phyloP scores from a whole-genome alignment of 2,888 invertebrate genomes.

The Eustalomyia histrio region DNA sequence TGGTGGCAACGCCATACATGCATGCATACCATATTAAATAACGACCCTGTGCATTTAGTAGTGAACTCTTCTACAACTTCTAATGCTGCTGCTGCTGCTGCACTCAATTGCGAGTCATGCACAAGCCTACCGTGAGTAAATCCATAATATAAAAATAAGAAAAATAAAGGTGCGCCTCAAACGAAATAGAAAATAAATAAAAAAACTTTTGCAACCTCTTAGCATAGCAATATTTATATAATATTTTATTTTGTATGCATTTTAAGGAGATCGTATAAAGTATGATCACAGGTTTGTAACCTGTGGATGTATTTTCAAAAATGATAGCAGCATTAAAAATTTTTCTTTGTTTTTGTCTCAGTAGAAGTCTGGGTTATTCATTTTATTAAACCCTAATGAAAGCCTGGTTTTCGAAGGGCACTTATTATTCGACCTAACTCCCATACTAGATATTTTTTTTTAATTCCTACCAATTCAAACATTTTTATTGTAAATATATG shows the following conservation, averaged over 20 bases:
- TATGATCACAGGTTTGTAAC: not conserved
- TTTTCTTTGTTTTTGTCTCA: too few relatives aligned
- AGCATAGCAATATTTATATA: not conserved
- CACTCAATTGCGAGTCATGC: slow-evolving; percentile 2
- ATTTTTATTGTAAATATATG: slow-evolving; percentile 20
- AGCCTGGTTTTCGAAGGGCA: too few relatives aligned
- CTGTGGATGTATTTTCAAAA: not conserved
- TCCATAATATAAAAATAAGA: slow-evolving; percentile 22
- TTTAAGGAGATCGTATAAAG: not conserved
- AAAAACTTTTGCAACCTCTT: slow-evolving; percentile 38
- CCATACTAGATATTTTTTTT: not conserved
- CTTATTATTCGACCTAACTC: too few relatives aligned
- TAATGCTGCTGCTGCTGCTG: too few relatives aligned
- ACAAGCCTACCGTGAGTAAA: slow-evolving; percentile 7
- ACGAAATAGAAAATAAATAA: slow-evolving; percentile 24
- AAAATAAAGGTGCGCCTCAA: slow-evolving; percentile 40
- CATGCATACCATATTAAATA: not conserved
- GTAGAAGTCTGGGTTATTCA: too few relatives aligned
- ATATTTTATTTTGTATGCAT: not conserved
- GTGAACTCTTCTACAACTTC: slow-evolving; percentile 31
- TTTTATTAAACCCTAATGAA: too few relatives aligned
- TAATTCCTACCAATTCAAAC: not conserved
- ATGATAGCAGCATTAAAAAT: too few relatives aligned
- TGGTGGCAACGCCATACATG: slow-evolving; percentile 33
- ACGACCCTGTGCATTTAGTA: slow-evolving; percentile 23